A percentile compares a stretch with the other conserved stretches of the same genome.
Conservation (phyloP, 2,888 invertebrate genomes). For the Ophion ventricosus region DNA sequence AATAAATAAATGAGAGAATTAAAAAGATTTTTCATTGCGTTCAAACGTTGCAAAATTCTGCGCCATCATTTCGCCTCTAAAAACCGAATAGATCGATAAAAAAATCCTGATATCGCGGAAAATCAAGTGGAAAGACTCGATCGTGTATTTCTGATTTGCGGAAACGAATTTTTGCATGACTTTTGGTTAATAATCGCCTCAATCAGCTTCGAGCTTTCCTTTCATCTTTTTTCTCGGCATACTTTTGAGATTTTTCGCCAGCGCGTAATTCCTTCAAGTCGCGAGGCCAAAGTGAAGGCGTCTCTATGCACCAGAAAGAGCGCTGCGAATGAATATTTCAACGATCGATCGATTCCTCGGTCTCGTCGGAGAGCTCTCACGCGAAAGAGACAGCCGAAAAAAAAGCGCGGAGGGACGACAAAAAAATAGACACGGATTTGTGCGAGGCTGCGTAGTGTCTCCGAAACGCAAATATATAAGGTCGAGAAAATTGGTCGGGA, state of each 20-base stretch:
- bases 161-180: not conserved
- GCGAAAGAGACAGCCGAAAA: slow-evolving; percentile 35
- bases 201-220: not conserved
- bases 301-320: slow-evolving; percentile 38
- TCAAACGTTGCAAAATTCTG: not conserved
- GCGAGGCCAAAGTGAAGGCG: slow-evolving; percentile 18
- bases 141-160: not conserved
- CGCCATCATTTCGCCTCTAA: not conserved
- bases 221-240: not conserved
- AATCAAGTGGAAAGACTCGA: not conserved
- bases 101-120: not conserved
- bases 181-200: not conserved
- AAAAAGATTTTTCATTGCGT: not conserved
- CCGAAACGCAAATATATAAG: slow-evolving; percentile 31
- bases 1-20: not conserved
- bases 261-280: slow-evolving; percentile 17
- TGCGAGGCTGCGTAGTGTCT: slow-evolving; percentile 37
- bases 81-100: not conserved
- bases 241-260: slow-evolving; percentile 7
- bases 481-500: slow-evolving; percentile 35
- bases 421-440: slow-evolving; percentile 27
- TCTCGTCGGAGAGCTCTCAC: slow-evolving; percentile 44
- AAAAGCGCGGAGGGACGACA: slow-evolving; percentile 34
- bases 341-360: slow-evolving; percentile 75
- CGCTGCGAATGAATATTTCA: slow-evolving; percentile 75